These are phyloP conservation scores for Xiphophorus maculatus DNA, from an alignment of 2,113 vertebrate genomes.

Conservation along the genomic window DNA sequence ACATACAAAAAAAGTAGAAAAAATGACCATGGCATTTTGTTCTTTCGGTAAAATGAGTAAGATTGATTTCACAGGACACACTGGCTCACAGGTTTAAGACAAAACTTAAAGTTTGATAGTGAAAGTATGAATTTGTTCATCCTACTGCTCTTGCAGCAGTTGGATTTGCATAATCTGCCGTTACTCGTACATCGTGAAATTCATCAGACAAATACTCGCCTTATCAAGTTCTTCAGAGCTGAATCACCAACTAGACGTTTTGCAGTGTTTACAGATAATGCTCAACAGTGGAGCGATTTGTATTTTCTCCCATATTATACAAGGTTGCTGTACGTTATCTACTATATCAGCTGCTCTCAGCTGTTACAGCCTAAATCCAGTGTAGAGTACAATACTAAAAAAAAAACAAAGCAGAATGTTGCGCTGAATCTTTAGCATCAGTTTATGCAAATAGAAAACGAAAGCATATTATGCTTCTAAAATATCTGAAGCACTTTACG, in stretches of 20 bases:
- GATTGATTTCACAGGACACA: neutral
- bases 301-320: constrained; percentile 10
- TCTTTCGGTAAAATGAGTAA: neutral
- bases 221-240: constrained; percentile 9
- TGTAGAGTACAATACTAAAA: constrained; percentile 37
- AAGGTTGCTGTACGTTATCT: constrained; percentile 23
- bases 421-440: constrained; percentile 19
- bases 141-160: neutral
- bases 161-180: too few relatives aligned
- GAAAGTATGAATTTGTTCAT: neutral
- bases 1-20: too few relatives aligned
- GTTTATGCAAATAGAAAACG: constrained; percentile 50
- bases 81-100: neutral
- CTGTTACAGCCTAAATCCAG: constrained; percentile 12
- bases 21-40: too few relatives aligned
- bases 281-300: neutral
- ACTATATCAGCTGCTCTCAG: constrained; percentile 22
- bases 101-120: neutral
- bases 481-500: constrained; percentile 65
- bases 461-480: constrained; percentile 21
- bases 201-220: neutral
- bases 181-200: constrained; percentile 2
- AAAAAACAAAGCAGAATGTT: constrained; percentile 27
- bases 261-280: constrained; percentile 20
- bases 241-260: constrained; percentile 6